A percentile compares a stretch with the other conserved stretches of the same genome.
phyloP scores from a whole-genome alignment of 1,140 invertebrate genomes.

The Andrena cerasifolii region DNA sequence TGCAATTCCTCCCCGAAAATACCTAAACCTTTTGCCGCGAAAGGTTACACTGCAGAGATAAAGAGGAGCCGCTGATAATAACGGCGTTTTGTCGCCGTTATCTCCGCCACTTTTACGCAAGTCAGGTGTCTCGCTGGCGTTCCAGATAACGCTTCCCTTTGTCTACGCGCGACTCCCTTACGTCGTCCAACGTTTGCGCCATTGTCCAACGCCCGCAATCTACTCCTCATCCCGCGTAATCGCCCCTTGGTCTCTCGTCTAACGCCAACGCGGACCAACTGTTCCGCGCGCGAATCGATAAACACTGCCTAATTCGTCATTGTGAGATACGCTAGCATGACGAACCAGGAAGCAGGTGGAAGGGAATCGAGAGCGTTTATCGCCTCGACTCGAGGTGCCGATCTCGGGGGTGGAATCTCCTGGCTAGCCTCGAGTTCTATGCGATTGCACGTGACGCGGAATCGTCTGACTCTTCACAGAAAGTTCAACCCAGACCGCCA shows the following conservation, averaged over 20 bases:
- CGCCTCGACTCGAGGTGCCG: too few species aligned
- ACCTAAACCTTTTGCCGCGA: neutral
- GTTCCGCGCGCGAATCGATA: neutral
- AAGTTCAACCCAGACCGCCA: too few species aligned
- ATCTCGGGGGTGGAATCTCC: too few species aligned
- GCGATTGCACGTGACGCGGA: too few species aligned
- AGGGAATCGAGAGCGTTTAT: too few species aligned
- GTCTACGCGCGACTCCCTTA: neutral
- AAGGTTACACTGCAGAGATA: neutral
- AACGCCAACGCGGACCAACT: neutral
- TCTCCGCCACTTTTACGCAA: neutral
- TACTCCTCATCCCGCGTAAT: too few species aligned
- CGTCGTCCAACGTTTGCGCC: neutral
- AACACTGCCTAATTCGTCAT: conserved; percentile 14
- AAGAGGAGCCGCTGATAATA: conserved; percentile 20
- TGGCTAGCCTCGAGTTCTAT: too few species aligned
- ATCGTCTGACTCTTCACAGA: too few species aligned
- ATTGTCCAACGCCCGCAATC: conserved; percentile 5
- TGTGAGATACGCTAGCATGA: conserved; percentile 4
- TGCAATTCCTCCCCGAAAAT: neutral
- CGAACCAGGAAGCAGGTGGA: neutral
- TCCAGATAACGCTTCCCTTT: conserved; percentile 18
- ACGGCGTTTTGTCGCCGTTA: neutral
- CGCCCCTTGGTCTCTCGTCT: neutral
- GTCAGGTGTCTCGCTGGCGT: neutral